Conservation (phyloP, 2,797 vertebrate species). For the Esox lucius region DNA sequence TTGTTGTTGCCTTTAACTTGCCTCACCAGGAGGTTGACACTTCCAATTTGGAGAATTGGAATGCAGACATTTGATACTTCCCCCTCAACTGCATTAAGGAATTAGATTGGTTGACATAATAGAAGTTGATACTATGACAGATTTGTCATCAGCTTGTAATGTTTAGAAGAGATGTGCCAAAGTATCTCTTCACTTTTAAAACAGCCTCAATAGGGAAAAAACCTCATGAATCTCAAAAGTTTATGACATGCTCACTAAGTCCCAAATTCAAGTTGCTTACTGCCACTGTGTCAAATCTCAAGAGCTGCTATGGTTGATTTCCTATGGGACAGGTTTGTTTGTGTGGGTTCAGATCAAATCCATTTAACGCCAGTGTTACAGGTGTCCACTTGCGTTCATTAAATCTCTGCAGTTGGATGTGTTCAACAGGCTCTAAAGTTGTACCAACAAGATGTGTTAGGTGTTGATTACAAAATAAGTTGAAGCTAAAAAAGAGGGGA, state of each 20-base stretch:
- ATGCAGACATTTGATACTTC: neutral
- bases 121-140: neutral
- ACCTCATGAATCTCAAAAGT: constrained; percentile 40
- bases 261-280: constrained; percentile 39
- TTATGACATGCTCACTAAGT: constrained; percentile 49
- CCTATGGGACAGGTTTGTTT: constrained; percentile 16
- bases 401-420: constrained; percentile 12
- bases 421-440: neutral
- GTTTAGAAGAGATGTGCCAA: constrained; percentile 38
- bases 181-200: constrained; percentile 34
- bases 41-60: constrained; percentile 59
- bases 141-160: constrained; percentile 16
- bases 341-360: constrained; percentile 47
- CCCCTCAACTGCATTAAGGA: neutral
- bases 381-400: constrained; percentile 34
- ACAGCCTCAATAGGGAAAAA: constrained; percentile 18
- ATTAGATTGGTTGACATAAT: neutral
- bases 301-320: constrained; percentile 50
- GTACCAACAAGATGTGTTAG: neutral
- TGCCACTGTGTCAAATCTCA: constrained; percentile 40
- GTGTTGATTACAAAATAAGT: neutral
- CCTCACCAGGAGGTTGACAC: constrained; percentile 60
- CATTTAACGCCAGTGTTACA: constrained; percentile 35
- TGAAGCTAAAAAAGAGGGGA: too few species aligned
- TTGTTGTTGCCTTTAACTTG: constrained; percentile 61